Evolutionary conservation across 2,797 vertebrate species (phyloP).

Genomic region (Onychomys leucogaster): DNA sequence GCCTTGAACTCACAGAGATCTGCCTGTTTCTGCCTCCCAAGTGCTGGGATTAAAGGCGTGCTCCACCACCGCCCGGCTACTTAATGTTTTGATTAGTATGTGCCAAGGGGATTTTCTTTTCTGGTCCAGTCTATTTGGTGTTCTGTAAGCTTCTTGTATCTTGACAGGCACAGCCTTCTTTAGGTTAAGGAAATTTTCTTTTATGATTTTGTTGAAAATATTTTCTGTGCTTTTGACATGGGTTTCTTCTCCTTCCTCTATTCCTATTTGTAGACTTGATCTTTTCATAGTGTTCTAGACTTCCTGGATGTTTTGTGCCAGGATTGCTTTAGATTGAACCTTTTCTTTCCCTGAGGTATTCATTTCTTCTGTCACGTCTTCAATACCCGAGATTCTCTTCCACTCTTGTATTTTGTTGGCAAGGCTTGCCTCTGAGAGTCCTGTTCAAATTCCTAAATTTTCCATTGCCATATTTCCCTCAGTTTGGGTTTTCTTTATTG

Average conservation of each 20-base stretch:
- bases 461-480: not conserved
- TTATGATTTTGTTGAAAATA: not conserved
- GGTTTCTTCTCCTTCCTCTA: not conserved
- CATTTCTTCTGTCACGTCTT: not conserved
- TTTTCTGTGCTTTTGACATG: not conserved
- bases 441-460: not conserved
- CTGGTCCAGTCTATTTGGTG: not conserved
- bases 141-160: not conserved
- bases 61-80: too few relatives aligned
- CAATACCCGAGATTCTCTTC: not conserved
- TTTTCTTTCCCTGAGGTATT: not conserved
- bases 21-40: too few relatives aligned
- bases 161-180: not conserved
- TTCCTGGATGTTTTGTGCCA: not conserved
- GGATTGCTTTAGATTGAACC: not conserved
- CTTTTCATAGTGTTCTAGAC: not conserved
- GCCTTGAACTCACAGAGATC: too few relatives aligned
- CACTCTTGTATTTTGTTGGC: not conserved
- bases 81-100: not conserved
- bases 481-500: not conserved
- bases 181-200: not conserved
- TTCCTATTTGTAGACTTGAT: not conserved
- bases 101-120: not conserved
- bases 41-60: too few relatives aligned
- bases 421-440: not conserved